Base-by-base conservation (phyloP, 2,113 vertebrate genomes). In the Pituophis catenifer region DNA sequence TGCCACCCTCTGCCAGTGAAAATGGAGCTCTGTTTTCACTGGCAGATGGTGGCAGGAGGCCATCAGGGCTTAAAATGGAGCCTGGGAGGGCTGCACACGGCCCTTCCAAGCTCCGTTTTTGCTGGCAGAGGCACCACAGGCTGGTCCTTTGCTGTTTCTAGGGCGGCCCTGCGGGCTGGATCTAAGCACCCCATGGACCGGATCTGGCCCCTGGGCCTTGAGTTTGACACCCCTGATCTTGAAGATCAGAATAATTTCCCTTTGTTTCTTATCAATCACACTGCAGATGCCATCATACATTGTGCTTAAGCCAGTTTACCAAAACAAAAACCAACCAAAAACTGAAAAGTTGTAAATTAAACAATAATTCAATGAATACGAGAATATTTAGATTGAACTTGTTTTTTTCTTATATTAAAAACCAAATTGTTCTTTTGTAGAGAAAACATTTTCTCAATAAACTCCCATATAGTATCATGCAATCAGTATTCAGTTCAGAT, bases 161-260 rank as follows among this genome's bases (percentile, higher is more conserved):
- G 54, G 54, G 54, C 15, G 0, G 54, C 54, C 54, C 15, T 13
- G 15, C 54, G 15, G 15, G 54, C 54, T 4, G 13, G 54, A 55
- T 17, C 54, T 55, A 55, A 55, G 13, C 54, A 55, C 54, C 11
- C 54, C 4, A 1, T 5, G 15, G 13, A 17, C 54, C 0, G 13
- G 1, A 55, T 55, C 29, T n/a, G 1, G 58, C 23, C 23, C 1
- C 2, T 0, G 23, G 58, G 7, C 2, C 23, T 3, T 2, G 21
- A 59, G 21, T 59, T 59, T 24, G 23, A 59, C 23, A 59, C 2
- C 58, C 21, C 58, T 59, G 58, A 33, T 70, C 29, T 70, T 33
- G 65, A 70, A 13, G 33, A 23, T 44, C 19, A 26, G 88, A 58
- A 57, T 55, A 88, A 19, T 88, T 88, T 54, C 3, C 29, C 15